Conservation (phyloP, 2,113 vertebrate genomes). For the Chloebia gouldiae region DNA sequence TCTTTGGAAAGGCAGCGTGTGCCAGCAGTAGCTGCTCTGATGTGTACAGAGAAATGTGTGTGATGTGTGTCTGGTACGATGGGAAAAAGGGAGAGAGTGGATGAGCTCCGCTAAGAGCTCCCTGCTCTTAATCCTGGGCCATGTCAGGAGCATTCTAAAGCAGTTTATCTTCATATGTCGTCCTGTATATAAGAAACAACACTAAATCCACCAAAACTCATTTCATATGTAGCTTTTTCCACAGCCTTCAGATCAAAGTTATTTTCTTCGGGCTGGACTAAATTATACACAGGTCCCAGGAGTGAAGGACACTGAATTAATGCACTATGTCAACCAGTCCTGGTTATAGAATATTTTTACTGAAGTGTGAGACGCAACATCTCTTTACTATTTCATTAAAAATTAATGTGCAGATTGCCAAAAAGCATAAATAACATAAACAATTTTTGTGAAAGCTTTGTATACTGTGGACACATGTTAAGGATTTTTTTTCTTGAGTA, state of each 20-base stretch:
- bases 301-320: slow-evolving; percentile 86
- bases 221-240: slow-evolving; percentile 79
- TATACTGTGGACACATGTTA: slow-evolving; percentile 24
- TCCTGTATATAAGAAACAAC: slow-evolving; percentile 73
- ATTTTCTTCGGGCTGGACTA: slow-evolving; percentile 81
- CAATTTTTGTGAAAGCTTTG: slow-evolving; percentile 56
- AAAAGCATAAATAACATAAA: slow-evolving; percentile 69
- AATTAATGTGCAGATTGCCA: slow-evolving; percentile 75
- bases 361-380: slow-evolving; percentile 70
- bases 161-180: slow-evolving; percentile 73
- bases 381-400: slow-evolving; percentile 80
- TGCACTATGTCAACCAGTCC: slow-evolving; percentile 77
- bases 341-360: slow-evolving; percentile 77
- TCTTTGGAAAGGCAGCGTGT: background rate
- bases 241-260: slow-evolving; percentile 80
- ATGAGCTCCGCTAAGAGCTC: slow-evolving; percentile 34
- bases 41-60: background rate
- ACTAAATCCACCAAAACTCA: slow-evolving; percentile 76
- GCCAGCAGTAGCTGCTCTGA: background rate
- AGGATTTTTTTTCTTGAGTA: slow-evolving; percentile 3
- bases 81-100: background rate
- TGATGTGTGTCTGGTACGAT: background rate
- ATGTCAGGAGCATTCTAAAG: slow-evolving; percentile 63
- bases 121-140: slow-evolving; percentile 64
- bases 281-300: slow-evolving; percentile 81